phyloP scores from a whole-genome alignment of 2,888 invertebrate species.

The Hyposoter didymator region DNA sequence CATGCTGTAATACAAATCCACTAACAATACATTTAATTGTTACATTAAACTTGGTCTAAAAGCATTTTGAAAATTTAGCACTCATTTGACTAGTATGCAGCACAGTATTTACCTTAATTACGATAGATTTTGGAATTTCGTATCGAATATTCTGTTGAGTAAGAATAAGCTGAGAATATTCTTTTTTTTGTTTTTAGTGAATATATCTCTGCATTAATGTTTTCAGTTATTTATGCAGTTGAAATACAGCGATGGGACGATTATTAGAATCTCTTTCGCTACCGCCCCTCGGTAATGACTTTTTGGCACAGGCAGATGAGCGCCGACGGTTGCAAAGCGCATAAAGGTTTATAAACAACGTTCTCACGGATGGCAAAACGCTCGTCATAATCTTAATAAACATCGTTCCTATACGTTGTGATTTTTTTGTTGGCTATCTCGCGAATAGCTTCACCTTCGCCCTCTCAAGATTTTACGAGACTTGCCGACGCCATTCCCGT shows the following conservation, averaged over 20 bases:
- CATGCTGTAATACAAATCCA: no score
- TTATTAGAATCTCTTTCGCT: constrained; percentile 35
- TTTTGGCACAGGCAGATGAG: constrained; percentile 32
- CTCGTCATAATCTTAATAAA: constrained; percentile 79
- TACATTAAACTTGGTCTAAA: no score
- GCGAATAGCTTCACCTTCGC: constrained; percentile 70
- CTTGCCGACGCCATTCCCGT: constrained; percentile 50
- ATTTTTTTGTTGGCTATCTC: constrained; percentile 26
- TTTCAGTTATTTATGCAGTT: background rate
- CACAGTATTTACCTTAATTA: no score
- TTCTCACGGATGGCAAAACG: constrained; percentile 73
- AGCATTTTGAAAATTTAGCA: no score
- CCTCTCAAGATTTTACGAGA: constrained; percentile 75
- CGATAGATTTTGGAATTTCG: no score
- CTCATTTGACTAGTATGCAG: no score
- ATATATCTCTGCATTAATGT: background rate
- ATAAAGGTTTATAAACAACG: constrained; percentile 69
- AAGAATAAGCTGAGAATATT: background rate
- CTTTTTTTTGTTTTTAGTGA: background rate
- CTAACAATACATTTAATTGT: no score
- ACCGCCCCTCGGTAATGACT: constrained; percentile 52
- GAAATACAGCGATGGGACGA: background rate
- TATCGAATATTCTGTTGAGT: background rate
- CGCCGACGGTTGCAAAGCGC: constrained; percentile 26
- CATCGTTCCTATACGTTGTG: constrained; percentile 74